Conservation (phyloP, 2,888 invertebrate genomes). For the Synergus itoensis region DNA sequence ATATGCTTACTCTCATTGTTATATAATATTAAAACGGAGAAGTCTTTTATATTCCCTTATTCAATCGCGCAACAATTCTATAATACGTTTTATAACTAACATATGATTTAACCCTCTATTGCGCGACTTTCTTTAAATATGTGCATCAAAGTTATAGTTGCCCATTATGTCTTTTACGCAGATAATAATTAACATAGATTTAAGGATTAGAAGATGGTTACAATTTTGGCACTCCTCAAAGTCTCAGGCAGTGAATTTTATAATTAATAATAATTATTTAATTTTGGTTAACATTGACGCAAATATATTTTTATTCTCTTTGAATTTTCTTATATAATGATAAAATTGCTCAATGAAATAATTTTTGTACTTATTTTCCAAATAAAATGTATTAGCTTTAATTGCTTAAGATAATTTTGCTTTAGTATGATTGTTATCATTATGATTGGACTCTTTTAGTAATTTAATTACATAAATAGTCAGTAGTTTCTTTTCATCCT, state of each 20-base stretch:
- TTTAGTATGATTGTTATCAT: background rate
- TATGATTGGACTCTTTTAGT: background rate
- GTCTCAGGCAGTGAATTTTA: background rate
- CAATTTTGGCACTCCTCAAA: slow-evolving; percentile 1
- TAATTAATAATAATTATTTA: background rate
- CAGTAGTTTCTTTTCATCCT: background rate
- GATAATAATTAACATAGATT: background rate
- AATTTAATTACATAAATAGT: background rate
- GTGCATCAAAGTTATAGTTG: background rate
- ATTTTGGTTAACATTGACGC: background rate
- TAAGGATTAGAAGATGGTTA: background rate
- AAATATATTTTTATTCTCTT: background rate
- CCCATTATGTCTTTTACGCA: background rate
- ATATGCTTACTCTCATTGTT: slow-evolving; percentile 24
- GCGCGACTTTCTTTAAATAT: background rate
- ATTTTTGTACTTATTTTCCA: background rate
- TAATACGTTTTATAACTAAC: background rate
- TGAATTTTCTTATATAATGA: background rate
- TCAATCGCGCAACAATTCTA: slow-evolving; percentile 4
- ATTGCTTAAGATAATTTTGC: background rate
- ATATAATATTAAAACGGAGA: background rate
- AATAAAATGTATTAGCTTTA: background rate
- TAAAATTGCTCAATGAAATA: background rate
- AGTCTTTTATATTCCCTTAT: slow-evolving; percentile 6
- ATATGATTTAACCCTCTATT: background rate